Conservation (phyloP, 2,797 vertebrate species). For the Acrossocheilus fasciatus region DNA sequence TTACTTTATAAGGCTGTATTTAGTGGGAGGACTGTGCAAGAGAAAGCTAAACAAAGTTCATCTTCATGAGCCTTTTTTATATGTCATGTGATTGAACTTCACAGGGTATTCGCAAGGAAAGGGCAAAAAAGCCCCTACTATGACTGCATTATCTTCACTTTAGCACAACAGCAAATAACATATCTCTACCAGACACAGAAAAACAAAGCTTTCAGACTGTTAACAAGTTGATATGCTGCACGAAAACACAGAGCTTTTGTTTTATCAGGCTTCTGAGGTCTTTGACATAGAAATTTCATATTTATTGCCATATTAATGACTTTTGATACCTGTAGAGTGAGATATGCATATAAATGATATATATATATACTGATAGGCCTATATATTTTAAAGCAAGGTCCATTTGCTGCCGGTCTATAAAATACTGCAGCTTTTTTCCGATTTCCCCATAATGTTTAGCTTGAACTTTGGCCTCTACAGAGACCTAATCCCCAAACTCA, state of each 20-base stretch:
- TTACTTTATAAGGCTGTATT: not conserved
- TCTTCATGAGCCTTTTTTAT: constrained; percentile 26
- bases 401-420: not conserved
- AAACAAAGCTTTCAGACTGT: not conserved
- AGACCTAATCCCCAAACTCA: constrained; percentile 35
- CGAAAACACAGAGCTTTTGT: not conserved
- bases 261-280: not conserved
- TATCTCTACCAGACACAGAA: constrained; percentile 1
- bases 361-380: not conserved
- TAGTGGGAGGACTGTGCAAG: not conserved
- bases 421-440: not conserved
- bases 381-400: constrained; percentile 5
- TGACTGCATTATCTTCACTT: constrained; percentile 46
- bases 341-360: not conserved
- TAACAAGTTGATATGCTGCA: not conserved
- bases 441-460: constrained; percentile 50
- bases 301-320: not conserved
- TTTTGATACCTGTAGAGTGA: not conserved
- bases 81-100: constrained; percentile 39
- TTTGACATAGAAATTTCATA: not conserved
- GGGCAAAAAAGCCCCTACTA: not conserved
- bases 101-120: constrained; percentile 27
- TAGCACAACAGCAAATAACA: constrained; percentile 37
- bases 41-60: not conserved
- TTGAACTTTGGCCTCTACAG: constrained; percentile 43